Evolutionary conservation across 2,888 invertebrate genomes (phyloP), one percentile per base, ranked within the genome.

Genomic region (Mesodorylaimus sp.): DNA sequence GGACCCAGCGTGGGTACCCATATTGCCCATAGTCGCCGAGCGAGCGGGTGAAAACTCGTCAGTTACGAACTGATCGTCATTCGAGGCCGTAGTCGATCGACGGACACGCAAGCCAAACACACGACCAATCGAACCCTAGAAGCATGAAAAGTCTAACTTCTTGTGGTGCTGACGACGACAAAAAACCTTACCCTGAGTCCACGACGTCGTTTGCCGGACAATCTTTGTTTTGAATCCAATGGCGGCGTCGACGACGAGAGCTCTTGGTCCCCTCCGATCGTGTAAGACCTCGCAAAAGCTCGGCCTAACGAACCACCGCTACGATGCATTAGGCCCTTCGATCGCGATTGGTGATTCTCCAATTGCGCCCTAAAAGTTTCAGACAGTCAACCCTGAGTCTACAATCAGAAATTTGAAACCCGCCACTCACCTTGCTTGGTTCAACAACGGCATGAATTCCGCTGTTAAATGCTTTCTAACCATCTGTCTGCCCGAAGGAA

Each of bases 401-500:
- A 19, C 19, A 16, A n/a, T 41, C 7, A 5, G 10, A 41, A 41
- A 41, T 5, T 41, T 41, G 23, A 19, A 29, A 28, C n/a, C 19
- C 16, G 2, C 16, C n/a, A 5, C 42, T 44, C 55, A 84, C 88
- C 89, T 85, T 67, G 89, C 87, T 60, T 89, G 88, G 65, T 84
- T 78, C 58, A 89, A 78, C 59, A 91, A 77, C 48, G 83, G 80
- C 70, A 88, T 87, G 61, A 89, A 77, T 74, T 89, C 88, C 3
- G 86, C 82, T 54, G 82, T 79, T 56, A 91, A 76, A 71, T 91
- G 89, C 60, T 88, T 75, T 60, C 88, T 75, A 59, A 91, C 85
- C 70, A 89, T 88, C 66, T 84, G 85, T 68, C 88, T 87, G 32
- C 85, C 83, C 19, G 84, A 81, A 41, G 88, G 87, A 61, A 89